phyloP scores from a whole-genome alignment of 1,140 invertebrate species.

The Penaeus japonicus region DNA sequence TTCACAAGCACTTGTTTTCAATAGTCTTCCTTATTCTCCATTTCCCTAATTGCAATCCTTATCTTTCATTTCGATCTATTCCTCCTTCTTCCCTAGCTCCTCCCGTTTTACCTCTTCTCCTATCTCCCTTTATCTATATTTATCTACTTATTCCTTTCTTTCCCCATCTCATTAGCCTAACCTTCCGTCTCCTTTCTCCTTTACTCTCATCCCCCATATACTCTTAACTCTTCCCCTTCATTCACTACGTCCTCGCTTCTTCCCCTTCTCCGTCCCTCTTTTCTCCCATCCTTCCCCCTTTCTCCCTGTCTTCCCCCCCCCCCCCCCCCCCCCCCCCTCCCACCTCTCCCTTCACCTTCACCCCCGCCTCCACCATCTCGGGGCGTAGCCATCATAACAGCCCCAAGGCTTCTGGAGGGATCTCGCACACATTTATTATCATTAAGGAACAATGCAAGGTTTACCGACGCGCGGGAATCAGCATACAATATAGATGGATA shows the following conservation, averaged over 20 bases:
- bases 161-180: too few relatives aligned
- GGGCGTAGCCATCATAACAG: background rate
- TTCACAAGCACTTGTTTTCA: too few relatives aligned
- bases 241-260: background rate
- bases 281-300: background rate
- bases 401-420: background rate
- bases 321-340: background rate
- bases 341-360: background rate
- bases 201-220: too few relatives aligned
- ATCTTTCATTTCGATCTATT: too few relatives aligned
- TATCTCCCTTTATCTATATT: too few relatives aligned
- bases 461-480: slow-evolving; percentile 35
- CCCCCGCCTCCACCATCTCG: background rate
- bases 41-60: too few relatives aligned
- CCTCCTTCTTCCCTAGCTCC: too few relatives aligned
- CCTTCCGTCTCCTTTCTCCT: too few relatives aligned
- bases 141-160: too few relatives aligned
- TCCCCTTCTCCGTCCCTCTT: slow-evolving; percentile 11
- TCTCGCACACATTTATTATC: slow-evolving; percentile 32
- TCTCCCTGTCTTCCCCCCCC: background rate
- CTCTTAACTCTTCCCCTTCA: background rate
- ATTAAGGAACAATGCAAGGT: slow-evolving; percentile 45
- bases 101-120: too few relatives aligned
- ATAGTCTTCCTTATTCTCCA: too few relatives aligned
- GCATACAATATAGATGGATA: slow-evolving; percentile 51